Evolutionary conservation across 1,140 invertebrate species (phyloP).

Genomic region (Myzus persicae): DNA sequence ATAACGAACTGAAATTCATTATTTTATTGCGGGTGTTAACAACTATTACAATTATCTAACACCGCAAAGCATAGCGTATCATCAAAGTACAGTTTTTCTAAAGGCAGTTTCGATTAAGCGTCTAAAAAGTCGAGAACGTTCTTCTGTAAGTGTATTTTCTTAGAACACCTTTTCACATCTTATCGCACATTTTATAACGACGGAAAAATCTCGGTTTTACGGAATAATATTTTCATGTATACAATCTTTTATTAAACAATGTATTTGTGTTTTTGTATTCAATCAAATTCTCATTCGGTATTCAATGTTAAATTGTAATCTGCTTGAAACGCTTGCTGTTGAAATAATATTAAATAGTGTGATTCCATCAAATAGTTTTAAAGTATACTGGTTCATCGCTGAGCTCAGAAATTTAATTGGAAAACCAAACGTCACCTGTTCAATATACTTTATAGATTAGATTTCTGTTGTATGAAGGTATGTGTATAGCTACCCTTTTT

Average conservation of each 20-base stretch:
- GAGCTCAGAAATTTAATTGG: not conserved
- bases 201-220: not conserved
- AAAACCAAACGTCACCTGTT: not conserved
- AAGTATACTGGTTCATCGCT: not conserved
- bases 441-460: not conserved
- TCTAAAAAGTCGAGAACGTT: not conserved
- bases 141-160: not conserved
- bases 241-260: not conserved
- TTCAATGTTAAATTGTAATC: not conserved
- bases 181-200: not conserved
- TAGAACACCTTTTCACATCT: not conserved
- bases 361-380: not conserved
- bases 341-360: not conserved
- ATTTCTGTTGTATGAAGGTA: not conserved
- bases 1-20: not conserved
- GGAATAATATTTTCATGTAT: not conserved
- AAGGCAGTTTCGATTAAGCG: not conserved
- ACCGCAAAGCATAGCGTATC: not conserved
- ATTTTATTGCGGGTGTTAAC: not conserved
- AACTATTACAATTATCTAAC: not conserved
- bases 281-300: not conserved
- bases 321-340: not conserved
- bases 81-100: slow-evolving; percentile 7
- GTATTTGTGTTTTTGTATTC: not conserved
- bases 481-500: not conserved